Evolutionary conservation across 2,888 invertebrate species (phyloP).

Genomic region (Myathropa florea): DNA sequence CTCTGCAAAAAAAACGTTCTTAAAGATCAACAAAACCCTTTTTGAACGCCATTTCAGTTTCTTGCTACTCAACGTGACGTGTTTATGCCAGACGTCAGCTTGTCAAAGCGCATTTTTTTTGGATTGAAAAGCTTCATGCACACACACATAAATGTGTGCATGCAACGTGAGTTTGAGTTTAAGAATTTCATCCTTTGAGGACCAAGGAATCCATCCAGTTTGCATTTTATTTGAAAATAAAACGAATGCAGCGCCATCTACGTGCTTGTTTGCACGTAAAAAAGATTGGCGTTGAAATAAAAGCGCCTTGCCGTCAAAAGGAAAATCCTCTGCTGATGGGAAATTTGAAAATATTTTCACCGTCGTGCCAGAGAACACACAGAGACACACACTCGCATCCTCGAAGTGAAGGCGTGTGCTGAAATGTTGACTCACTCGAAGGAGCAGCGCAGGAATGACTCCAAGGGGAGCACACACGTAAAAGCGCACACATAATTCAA

Average conservation of each 20-base stretch:
- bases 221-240: too few relatives aligned
- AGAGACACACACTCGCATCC: neutral
- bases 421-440: neutral
- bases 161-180: neutral
- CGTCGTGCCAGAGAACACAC: neutral
- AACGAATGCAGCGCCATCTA: neutral
- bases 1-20: neutral
- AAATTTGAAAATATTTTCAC: neutral
- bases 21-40: neutral
- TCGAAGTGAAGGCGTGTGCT: neutral
- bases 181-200: neutral
- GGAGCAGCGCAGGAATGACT: neutral
- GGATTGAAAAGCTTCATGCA: neutral
- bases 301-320: neutral
- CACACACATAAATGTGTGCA: neutral
- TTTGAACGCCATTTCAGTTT: neutral
- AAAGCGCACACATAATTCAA: constrained; percentile 1
- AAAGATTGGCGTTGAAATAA: neutral
- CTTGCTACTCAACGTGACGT: neutral
- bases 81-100: neutral
- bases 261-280: neutral
- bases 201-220: neutral
- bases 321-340: neutral
- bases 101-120: neutral
- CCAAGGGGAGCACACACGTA: neutral